phyloP scores from a whole-genome alignment of 1,140 invertebrate species.

The Brachionus paranguensis region DNA sequence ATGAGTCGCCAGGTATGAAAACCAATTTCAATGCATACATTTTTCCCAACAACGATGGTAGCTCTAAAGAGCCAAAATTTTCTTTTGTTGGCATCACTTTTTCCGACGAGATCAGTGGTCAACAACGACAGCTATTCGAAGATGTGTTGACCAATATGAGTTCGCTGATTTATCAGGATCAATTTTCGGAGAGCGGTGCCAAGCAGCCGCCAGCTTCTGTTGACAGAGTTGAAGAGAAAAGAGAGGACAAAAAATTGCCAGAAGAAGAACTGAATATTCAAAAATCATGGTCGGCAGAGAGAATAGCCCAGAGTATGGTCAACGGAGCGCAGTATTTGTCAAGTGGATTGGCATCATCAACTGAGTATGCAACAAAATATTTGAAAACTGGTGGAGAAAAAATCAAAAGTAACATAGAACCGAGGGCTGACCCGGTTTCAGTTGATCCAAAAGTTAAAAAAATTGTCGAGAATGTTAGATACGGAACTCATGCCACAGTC shows the following conservation, averaged over 20 bases:
- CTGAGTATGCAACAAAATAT: constrained; percentile 25
- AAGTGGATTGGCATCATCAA: not conserved
- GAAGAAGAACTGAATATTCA: not conserved
- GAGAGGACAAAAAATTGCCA: not conserved
- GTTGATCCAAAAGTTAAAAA: constrained; percentile 22
- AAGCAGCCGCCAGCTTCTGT: not conserved
- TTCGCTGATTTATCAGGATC: constrained; percentile 7
- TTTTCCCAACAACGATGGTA: constrained; percentile 22
- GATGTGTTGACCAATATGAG: not conserved
- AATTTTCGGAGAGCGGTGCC: not conserved
- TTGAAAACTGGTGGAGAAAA: constrained; percentile 1
- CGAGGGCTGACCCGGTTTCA: not conserved
- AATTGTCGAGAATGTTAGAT: not conserved
- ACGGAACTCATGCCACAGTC: constrained; percentile 34
- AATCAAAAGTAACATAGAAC: not conserved
- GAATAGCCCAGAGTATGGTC: constrained; percentile 6
- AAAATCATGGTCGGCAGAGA: constrained; percentile 1
- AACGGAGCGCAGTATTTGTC: constrained; percentile 12
- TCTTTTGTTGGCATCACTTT: constrained; percentile 32
- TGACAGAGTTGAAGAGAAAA: not conserved
- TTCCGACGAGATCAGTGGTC: not conserved
- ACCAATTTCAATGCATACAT: constrained; percentile 36
- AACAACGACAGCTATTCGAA: constrained; percentile 3
- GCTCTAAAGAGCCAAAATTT: not conserved
- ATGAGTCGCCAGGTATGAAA: constrained; percentile 25